These are phyloP conservation scores for Pelmatolapia mariae DNA, from an alignment of 2,113 vertebrate genomes.

Conservation along the genomic window DNA sequence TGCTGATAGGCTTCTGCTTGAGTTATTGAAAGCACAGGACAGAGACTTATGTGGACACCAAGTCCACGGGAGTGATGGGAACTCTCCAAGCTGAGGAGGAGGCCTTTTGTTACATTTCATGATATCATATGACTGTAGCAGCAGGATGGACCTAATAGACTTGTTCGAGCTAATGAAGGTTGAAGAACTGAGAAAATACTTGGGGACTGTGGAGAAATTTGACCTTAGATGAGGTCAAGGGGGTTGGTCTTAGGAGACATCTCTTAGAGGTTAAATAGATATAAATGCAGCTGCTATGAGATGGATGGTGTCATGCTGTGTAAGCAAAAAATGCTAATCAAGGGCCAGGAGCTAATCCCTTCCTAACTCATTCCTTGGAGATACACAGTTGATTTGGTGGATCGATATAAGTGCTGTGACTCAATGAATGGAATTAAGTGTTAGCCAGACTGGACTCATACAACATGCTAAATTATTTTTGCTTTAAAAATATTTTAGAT, in stretches of 20 bases:
- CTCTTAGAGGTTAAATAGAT: not conserved
- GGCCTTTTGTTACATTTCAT: not conserved
- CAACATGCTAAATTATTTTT: not conserved
- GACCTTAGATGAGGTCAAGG: not conserved
- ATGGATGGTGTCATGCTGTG: not conserved
- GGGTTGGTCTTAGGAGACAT: not conserved
- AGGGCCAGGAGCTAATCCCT: not conserved
- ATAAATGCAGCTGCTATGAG: not conserved
- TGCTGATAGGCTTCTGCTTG: conserved; percentile 19
- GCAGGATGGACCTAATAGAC: not conserved
- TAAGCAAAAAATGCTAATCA: not conserved
- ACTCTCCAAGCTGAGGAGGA: not conserved
- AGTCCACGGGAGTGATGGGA: not conserved
- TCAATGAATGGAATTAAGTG: not conserved
- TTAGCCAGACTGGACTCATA: not conserved
- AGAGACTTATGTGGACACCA: conserved; percentile 10
- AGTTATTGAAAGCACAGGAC: conserved; percentile 31
- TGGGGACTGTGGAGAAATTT: not conserved
- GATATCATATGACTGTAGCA: not conserved
- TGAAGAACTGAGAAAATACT: not conserved
- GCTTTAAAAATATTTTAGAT: not conserved
- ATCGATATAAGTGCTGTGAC: not conserved
- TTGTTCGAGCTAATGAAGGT: not conserved
- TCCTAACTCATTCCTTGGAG: not conserved
- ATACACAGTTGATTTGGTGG: not conserved